Conservation (phyloP, 1,140 invertebrate species). For the Ceratosolen solmsi region DNA sequence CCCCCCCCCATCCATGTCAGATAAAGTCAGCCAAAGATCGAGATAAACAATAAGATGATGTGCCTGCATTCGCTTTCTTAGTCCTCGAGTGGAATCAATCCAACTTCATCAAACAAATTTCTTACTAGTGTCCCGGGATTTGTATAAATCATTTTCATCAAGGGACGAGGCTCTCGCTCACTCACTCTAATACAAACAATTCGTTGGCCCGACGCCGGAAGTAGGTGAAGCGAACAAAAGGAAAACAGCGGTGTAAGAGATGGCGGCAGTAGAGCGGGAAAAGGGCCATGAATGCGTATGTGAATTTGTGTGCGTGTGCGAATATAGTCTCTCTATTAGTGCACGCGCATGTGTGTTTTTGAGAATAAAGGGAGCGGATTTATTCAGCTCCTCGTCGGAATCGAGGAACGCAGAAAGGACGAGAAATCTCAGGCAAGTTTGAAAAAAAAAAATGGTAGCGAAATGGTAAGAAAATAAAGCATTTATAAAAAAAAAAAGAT, state of each 20-base stretch:
- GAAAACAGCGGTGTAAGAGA: background rate
- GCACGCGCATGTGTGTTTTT: background rate
- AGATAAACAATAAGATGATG: no score
- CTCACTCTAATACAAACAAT: conserved; percentile 30
- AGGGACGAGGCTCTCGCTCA: conserved; percentile 5
- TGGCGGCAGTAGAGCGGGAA: background rate
- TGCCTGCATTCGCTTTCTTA: no score
- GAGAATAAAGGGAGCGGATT: background rate
- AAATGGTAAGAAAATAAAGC: background rate
- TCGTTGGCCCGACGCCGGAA: conserved; percentile 15
- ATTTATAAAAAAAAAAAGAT: no score
- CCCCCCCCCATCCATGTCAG: no score
- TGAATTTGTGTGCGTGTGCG: background rate
- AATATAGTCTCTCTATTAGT: background rate
- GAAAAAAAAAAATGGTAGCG: background rate
- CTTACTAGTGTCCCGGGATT: background rate
- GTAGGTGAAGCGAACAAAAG: conserved; percentile 7
- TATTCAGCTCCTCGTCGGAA: background rate
- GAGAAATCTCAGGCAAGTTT: background rate
- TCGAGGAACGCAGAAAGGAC: background rate
- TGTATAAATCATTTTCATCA: conserved; percentile 37
- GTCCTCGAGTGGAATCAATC: conserved; percentile 30
- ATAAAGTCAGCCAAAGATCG: no score
- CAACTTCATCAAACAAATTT: conserved; percentile 33
- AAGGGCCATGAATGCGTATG: background rate